Percentiles rank a stretch among this genome's conserved stretches.
These are phyloP conservation scores for Bombylius major DNA, from an alignment of 2,888 invertebrate genomes.

Conservation along the genomic window DNA sequence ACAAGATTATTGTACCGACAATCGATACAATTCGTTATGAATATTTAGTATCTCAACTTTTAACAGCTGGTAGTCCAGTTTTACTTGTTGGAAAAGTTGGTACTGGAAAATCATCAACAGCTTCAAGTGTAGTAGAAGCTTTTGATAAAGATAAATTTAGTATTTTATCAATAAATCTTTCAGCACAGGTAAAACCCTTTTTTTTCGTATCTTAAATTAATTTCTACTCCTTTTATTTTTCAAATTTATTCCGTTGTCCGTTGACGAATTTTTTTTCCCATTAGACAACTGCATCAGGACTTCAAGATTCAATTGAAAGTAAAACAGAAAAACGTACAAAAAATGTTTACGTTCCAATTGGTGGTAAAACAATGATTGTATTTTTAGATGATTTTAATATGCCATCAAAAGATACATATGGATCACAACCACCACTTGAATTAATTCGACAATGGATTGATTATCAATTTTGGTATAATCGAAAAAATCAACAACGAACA, in stretches of 20 bases:
- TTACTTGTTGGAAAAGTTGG: slow-evolving; percentile 74
- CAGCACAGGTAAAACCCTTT: slow-evolving; percentile 48
- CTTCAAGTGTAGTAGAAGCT: slow-evolving; percentile 48
- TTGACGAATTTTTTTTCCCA: too few relatives aligned
- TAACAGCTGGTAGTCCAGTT: slow-evolving; percentile 54
- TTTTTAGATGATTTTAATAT: slow-evolving; percentile 90
- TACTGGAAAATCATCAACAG: slow-evolving; percentile 75
- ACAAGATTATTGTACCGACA: slow-evolving; percentile 74
- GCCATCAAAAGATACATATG: slow-evolving; percentile 80
- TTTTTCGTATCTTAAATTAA: neutral
- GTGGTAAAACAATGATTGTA: slow-evolving; percentile 70
- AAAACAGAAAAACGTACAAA: slow-evolving; percentile 81
- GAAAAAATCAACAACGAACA: slow-evolving; percentile 62
- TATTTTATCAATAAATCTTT: slow-evolving; percentile 70
- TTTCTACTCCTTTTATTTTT: neutral
- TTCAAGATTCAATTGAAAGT: slow-evolving; percentile 75
- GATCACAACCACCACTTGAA: slow-evolving; percentile 81
- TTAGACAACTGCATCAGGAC: slow-evolving; percentile 67
- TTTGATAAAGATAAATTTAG: slow-evolving; percentile 46
- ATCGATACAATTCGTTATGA: slow-evolving; percentile 79
- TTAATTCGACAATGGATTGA: slow-evolving; percentile 74
- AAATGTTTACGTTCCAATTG: slow-evolving; percentile 65
- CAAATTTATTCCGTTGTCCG: neutral
- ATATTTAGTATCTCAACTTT: slow-evolving; percentile 52
- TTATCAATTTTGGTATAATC: slow-evolving; percentile 83